Conservation (phyloP, 2,797 vertebrate species). For the Pristis pectinata region DNA sequence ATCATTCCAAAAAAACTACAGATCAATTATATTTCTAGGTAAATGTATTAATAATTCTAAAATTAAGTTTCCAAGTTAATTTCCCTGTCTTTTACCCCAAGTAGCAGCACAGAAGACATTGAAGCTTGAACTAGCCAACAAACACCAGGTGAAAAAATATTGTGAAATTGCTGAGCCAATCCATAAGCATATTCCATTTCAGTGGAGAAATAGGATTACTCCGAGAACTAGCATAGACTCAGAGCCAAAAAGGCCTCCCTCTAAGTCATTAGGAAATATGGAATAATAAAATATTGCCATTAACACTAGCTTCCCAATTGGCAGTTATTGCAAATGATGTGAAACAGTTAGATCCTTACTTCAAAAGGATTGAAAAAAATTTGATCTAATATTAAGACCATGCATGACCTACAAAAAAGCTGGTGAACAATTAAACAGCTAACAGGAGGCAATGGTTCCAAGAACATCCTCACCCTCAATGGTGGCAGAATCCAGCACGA, state of each 20-base stretch:
- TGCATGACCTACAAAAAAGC: no score
- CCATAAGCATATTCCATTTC: no score
- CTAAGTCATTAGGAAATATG: no score
- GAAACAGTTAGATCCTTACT: neutral
- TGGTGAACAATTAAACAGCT: no score
- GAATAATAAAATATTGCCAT: neutral
- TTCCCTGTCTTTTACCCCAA: neutral
- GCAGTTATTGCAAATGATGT: neutral
- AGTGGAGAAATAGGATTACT: no score
- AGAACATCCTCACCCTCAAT: no score
- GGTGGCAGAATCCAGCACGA: no score
- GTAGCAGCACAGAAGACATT: neutral
- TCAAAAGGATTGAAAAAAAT: neutral
- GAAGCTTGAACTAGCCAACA: neutral
- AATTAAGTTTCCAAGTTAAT: constrained; percentile 44
- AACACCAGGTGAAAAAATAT: neutral
- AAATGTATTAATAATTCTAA: neutral
- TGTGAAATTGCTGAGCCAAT: no score
- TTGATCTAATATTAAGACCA: neutral
- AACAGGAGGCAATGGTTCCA: no score
- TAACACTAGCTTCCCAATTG: neutral
- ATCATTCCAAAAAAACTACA: neutral
- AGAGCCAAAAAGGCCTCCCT: no score
- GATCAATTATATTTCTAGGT: neutral
- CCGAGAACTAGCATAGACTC: no score